Base-by-base conservation (phyloP, 2,797 vertebrate genomes). In the Podarcis siculus region DNA sequence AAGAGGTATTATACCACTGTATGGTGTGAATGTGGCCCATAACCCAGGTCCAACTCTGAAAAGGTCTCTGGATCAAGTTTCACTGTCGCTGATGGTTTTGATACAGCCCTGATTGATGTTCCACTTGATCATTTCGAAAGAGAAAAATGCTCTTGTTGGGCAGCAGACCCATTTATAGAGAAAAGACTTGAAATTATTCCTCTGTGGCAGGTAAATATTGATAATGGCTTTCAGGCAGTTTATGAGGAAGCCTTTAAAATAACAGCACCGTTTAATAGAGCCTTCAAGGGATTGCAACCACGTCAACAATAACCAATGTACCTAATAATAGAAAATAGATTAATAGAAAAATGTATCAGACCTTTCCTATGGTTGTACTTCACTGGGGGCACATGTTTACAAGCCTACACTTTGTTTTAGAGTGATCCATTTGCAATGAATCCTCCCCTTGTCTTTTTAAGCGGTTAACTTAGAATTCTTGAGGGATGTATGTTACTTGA, bases 181-280 rank as follows among this genome's bases (percentile, higher is more conserved):
- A 94, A 90, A 94, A 79, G 2, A 17, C 91, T 94, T 58, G 89
- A 83, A 93, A 32, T 75, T 79, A 90, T 95, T 95, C 92, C 92
- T 92, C 90, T 15, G 10, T 89, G 95, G 86, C 92, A 95, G 87
- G 95, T 92, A 95, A 96, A 95, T 95, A 95, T 96, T 96, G 90
- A 95, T 95, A 92, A 85, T 96, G 95, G 93, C 94, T 91, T 94
- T 87, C 89, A 93, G 83, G 92, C 90, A 92, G 93, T 92, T 95
- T 95, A 95, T 90, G 92, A 87, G 92, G 61, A 91, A 85, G 82
- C 90, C 91, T 91, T 93, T 23, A 89, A 93, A 92, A 92, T 90
- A 87, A 91, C 93, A 93, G 76, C 91, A 92, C 88, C 88, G 87
- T 86, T 90, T 82, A 93, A 83, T 86, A 90, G 85, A 91, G 87